Conservation (phyloP, 1,140 invertebrate genomes). For the Bombus soroeensis region DNA sequence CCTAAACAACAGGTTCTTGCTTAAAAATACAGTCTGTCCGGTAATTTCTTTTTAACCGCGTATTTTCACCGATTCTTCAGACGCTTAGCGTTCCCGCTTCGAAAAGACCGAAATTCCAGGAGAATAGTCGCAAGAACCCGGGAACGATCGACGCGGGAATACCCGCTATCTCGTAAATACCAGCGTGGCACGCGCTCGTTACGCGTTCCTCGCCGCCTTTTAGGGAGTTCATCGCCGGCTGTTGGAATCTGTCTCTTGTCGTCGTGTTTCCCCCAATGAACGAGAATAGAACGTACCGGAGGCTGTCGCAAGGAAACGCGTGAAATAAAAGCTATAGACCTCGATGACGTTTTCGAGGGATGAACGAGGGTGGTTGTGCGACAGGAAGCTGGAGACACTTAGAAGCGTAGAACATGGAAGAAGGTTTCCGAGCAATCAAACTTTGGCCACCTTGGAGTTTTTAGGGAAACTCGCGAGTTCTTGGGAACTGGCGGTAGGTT, state of each 20-base stretch:
- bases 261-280: constrained; percentile 25
- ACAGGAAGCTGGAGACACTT: not conserved
- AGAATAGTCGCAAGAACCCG: not conserved
- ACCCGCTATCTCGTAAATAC: constrained; percentile 56
- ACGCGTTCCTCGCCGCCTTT: constrained; percentile 53
- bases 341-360: constrained; percentile 24
- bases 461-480: constrained; percentile 7
- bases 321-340: constrained; percentile 57
- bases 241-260: constrained; percentile 67
- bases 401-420: not conserved
- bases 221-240: constrained; percentile 56
- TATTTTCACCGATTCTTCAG: not conserved
- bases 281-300: constrained; percentile 52
- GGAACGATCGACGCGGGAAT: constrained; percentile 47
- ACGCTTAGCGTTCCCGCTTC: not conserved
- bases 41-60: not conserved
- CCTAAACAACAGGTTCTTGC: not conserved
- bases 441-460: constrained; percentile 8
- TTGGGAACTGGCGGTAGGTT: not conserved
- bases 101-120: constrained; percentile 37
- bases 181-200: constrained; percentile 39
- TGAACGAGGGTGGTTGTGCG: not conserved
- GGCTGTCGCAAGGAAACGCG: constrained; percentile 7
- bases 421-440: not conserved
- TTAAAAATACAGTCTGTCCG: not conserved